Evolutionary conservation across 2,888 invertebrate genomes (phyloP).

Genomic region (Cheiracanthium punctorium): DNA sequence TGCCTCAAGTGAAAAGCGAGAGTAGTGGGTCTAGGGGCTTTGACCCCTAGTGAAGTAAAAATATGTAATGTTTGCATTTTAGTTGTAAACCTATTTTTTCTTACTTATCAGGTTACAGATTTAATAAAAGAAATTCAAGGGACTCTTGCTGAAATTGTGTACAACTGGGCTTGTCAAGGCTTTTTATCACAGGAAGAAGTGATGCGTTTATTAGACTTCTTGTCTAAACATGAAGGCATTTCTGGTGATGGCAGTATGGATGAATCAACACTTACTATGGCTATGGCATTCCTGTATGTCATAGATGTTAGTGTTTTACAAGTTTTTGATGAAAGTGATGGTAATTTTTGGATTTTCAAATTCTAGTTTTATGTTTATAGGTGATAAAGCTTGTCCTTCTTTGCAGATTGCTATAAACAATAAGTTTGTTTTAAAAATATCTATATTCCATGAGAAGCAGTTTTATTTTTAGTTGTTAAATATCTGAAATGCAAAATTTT

Average conservation of each 20-base stretch:
- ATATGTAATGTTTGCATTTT: too few species aligned
- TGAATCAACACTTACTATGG: slow-evolving; percentile 85
- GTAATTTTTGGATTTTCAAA: slow-evolving; percentile 71
- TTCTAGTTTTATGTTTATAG: too few species aligned
- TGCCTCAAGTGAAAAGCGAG: too few species aligned
- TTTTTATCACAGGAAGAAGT: slow-evolving; percentile 85
- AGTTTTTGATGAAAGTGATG: slow-evolving; percentile 76
- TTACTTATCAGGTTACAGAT: slow-evolving; percentile 79
- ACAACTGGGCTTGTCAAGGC: slow-evolving; percentile 85
- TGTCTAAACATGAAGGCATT: slow-evolving; percentile 75
- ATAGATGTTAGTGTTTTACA: slow-evolving; percentile 86
- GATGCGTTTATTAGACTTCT: slow-evolving; percentile 77
- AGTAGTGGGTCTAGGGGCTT: too few species aligned
- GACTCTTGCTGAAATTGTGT: slow-evolving; percentile 84
- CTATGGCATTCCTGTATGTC: slow-evolving; percentile 89
- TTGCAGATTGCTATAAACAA: too few species aligned
- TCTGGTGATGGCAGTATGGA: slow-evolving; percentile 84
- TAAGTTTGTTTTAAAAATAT: too few species aligned
- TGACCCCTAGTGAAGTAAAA: too few species aligned
- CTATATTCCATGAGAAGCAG: too few species aligned
- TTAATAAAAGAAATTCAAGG: slow-evolving; percentile 86
- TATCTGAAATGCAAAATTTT: too few species aligned
- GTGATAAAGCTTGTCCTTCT: too few species aligned
- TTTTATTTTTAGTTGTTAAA: background rate
- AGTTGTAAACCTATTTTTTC: too few species aligned